These are phyloP conservation scores for Ophion ventricosus DNA, from an alignment of 2,888 invertebrate genomes.

Conservation along the genomic window DNA sequence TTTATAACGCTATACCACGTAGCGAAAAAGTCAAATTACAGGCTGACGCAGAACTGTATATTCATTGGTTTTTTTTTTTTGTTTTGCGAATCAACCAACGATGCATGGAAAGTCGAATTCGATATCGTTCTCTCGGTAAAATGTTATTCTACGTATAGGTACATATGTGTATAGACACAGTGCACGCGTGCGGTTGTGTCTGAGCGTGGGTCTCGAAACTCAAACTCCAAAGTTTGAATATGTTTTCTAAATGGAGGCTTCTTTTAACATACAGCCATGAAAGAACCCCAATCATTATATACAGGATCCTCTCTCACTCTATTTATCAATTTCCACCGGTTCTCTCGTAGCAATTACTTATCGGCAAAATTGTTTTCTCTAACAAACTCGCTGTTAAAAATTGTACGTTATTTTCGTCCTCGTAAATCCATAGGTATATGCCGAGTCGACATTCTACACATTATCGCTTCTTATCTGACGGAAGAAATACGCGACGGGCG, in stretches of 20 bases:
- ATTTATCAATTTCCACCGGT: no score
- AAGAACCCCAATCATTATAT: constrained; percentile 59
- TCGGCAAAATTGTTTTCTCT: no score
- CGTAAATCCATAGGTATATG: not conserved
- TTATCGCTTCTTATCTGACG: not conserved
- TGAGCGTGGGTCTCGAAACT: constrained; percentile 9
- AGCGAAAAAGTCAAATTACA: not conserved
- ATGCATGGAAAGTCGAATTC: not conserved
- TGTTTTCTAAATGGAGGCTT: constrained; percentile 4
- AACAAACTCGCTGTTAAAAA: not conserved
- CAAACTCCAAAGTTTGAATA: not conserved
- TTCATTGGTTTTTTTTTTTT: not conserved
- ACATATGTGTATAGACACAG: not conserved
- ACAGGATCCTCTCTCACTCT: constrained; percentile 33
- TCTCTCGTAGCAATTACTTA: no score
- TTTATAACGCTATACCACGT: not conserved
- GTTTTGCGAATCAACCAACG: not conserved
- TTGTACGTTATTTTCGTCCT: not conserved
- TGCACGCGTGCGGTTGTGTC: not conserved
- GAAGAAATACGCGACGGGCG: not conserved
- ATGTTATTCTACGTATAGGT: not conserved
- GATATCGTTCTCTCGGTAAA: not conserved
- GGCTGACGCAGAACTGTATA: not conserved
- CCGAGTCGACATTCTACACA: not conserved
- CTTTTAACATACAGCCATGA: constrained; percentile 18